phyloP scores from a whole-genome alignment of 2,113 vertebrate species.

The Thamnophis sirtalis region DNA sequence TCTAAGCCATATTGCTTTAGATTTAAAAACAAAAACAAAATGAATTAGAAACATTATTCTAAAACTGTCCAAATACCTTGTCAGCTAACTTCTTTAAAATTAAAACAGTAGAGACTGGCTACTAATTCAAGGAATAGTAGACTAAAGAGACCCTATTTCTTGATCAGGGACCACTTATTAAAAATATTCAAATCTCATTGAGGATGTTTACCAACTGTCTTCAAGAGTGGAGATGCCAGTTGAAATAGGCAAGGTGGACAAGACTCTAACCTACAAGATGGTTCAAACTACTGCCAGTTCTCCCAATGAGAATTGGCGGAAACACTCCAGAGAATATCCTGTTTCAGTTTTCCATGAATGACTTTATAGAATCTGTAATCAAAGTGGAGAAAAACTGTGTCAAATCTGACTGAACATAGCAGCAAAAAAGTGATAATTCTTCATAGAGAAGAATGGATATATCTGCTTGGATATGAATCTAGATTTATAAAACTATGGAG shows the following conservation, averaged over 20 bases:
- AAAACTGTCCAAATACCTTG: neutral
- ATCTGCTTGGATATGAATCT: neutral
- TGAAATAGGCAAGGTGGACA: neutral
- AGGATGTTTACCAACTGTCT: neutral
- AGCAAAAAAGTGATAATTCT: neutral
- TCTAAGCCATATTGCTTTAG: neutral
- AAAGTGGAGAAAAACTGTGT: neutral
- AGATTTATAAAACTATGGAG: neutral
- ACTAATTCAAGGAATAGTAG: neutral
- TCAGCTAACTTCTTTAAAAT: neutral
- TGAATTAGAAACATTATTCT: neutral
- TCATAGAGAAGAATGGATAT: neutral
- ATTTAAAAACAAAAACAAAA: neutral
- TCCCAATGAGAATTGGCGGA: neutral
- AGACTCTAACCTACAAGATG: neutral
- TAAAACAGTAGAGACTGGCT: neutral
- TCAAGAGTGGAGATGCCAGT: neutral
- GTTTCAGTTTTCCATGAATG: neutral
- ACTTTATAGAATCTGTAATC: neutral
- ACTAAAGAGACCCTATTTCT: neutral
- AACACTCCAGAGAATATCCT: neutral
- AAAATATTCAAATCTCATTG: neutral
- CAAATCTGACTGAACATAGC: neutral
- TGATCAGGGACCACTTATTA: neutral
- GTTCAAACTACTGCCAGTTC: neutral